Evolutionary conservation across 2,888 invertebrate species (phyloP).

Genomic region (Hydrotaea diabolus): DNA sequence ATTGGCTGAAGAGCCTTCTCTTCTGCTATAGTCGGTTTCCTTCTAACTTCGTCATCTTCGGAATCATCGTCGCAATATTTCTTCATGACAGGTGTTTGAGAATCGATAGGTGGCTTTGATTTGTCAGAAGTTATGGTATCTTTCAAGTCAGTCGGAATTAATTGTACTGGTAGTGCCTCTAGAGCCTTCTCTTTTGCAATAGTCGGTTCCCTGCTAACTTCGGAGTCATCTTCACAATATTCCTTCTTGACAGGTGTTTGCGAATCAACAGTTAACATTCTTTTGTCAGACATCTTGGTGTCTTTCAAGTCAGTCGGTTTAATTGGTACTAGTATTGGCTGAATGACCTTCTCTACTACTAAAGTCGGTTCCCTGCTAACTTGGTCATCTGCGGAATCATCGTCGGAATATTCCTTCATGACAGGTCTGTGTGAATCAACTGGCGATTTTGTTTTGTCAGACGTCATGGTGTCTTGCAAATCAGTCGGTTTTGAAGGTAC

Average conservation of each 20-base stretch:
- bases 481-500: not conserved
- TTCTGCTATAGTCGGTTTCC: not conserved
- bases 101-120: conserved; percentile 29
- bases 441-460: conserved; percentile 32
- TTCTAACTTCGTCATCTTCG: not conserved
- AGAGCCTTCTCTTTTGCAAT: not conserved
- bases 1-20: not conserved
- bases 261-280: not conserved
- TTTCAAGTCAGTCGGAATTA: not conserved
- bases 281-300: not conserved
- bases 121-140: not conserved
- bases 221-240: too few relatives aligned
- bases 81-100: not conserved
- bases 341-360: not conserved
- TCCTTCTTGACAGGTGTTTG: too few relatives aligned
- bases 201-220: too few relatives aligned
- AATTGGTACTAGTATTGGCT: not conserved
- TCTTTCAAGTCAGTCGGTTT: too few relatives aligned
- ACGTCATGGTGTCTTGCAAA: not conserved
- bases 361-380: too few relatives aligned
- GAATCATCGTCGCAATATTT: conserved; percentile 47
- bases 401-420: conserved; percentile 39
- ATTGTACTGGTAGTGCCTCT: not conserved
- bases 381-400: not conserved
- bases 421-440: conserved; percentile 14